Evolutionary conservation across 2,113 vertebrate genomes (phyloP), one percentile per base, ranked within the genome.

Genomic region (Menidia beryllina): DNA sequence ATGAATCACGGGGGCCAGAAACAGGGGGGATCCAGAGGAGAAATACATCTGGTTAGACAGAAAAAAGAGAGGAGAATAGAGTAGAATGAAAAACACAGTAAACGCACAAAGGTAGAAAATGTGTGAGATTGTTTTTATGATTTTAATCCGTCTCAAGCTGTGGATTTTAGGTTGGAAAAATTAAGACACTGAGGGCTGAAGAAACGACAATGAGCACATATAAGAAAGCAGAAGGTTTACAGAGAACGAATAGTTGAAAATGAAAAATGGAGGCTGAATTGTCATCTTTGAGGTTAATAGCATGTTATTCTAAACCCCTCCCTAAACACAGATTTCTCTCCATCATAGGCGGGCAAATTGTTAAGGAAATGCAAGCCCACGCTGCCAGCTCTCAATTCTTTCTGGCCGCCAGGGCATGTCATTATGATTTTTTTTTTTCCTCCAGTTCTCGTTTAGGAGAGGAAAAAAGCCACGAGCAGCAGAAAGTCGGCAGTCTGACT

Each of bases 1-100:
- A 92, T 93, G 86, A 93, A 94, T 94, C 90, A 94, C 67, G 65
- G 91, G 83, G 91, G 89, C 91, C 91, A 62, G 73, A 72, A 65
- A 66, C 45, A 75, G 84, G 82, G 82, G 76, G 68, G 69, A 83
- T 76, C 55, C 72, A 89, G 70, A 88, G 68, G 74, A 92, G 85
- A 93, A 93, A 88, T 89, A 90, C 91, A 93, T 92, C 89, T 93
- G 89, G 84, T 71, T 51, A 43, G 62, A 34, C 7, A 34, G 57
- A 76, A 71, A 59, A 51, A 73, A 71, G 82, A 71, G 82, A 56
- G 53, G 26, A 38, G 8, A 64, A 67, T 76, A 70, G 58, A 85
- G 85, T 15, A 77, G 36, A 15, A 69, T 5, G 17, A 14, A 64
- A 54, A 51, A 69, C 38, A 63, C 26, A 67, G 6, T 12, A 66